These are phyloP conservation scores for Drosophila willistoni DNA, from an alignment of 1,140 invertebrate genomes.

Conservation along the genomic window DNA sequence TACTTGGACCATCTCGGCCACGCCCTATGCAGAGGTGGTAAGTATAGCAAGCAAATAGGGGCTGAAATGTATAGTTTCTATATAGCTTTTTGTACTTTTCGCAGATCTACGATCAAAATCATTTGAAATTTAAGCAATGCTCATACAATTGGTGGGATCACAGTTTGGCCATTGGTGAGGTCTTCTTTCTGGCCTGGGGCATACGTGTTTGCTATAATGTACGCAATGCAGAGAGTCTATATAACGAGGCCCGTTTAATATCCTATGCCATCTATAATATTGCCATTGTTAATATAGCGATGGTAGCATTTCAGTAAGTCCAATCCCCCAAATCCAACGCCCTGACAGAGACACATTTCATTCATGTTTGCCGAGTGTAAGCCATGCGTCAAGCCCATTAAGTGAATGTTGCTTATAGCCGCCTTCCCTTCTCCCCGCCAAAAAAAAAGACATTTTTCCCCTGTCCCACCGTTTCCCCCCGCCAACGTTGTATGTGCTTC, in stretches of 20 bases:
- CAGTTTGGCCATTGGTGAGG: constrained; percentile 93
- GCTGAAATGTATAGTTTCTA: background rate
- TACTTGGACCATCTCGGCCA: constrained; percentile 94
- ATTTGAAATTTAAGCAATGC: constrained; percentile 94
- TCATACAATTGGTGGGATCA: constrained; percentile 97
- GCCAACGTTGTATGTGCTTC: background rate
- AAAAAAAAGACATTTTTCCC: background rate
- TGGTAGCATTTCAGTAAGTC: constrained; percentile 96
- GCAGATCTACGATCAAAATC: constrained; percentile 88
- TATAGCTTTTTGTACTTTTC: background rate
- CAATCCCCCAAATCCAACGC: background rate
- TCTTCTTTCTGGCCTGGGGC: constrained; percentile 94
- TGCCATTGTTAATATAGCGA: constrained; percentile 93
- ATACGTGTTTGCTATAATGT: constrained; percentile 95
- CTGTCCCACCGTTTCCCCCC: background rate
- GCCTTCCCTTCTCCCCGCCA: background rate
- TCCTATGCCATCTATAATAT: constrained; percentile 97
- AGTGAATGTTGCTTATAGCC: constrained; percentile 24
- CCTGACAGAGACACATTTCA: constrained; percentile 37
- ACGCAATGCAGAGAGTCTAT: constrained; percentile 94
- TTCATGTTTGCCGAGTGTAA: constrained; percentile 61
- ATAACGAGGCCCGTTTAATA: constrained; percentile 95
- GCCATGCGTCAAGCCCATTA: constrained; percentile 48
- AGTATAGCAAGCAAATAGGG: constrained; percentile 48
- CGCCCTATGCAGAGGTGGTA: constrained; percentile 89